A percentile compares a stretch with the other conserved stretches of the same genome.
Conservation (phyloP, 2,888 invertebrate species). For the Scaeva pyrastri region DNA sequence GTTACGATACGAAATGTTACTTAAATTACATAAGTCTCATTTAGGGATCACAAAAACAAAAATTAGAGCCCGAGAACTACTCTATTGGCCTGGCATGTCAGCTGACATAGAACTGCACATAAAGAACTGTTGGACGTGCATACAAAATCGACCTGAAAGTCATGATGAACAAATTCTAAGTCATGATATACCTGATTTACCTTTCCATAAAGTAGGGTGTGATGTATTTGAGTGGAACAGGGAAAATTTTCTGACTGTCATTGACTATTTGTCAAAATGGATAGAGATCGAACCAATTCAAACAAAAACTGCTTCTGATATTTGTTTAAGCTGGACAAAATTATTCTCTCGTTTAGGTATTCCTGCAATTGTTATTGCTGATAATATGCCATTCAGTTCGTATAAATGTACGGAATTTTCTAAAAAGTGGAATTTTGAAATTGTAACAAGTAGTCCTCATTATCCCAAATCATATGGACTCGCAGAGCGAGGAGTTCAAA, state of each 20-base stretch:
- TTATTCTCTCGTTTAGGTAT: constrained; percentile 24
- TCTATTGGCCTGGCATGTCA: neutral
- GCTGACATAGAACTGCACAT: neutral
- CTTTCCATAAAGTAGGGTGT: constrained; percentile 31
- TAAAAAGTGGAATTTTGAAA: constrained; percentile 23
- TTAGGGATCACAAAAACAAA: no score
- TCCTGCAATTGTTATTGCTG: constrained; percentile 30
- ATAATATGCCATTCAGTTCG: constrained; percentile 32
- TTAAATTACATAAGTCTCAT: constrained; percentile 15
- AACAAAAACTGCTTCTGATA: constrained; percentile 19
- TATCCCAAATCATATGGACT: no score
- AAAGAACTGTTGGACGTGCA: neutral
- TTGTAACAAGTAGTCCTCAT: no score
- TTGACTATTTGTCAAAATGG: constrained; percentile 31
- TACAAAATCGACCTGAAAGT: neutral
- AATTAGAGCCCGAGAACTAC: neutral
- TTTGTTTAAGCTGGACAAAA: constrained; percentile 20
- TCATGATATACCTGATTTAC: constrained; percentile 24
- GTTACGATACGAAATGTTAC: neutral
- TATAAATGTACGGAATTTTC: constrained; percentile 22
- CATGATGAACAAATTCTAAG: neutral
- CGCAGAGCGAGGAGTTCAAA: constrained; percentile 13
- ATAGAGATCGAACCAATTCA: constrained; percentile 1
- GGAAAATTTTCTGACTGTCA: neutral
- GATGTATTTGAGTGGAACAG: constrained; percentile 37